A percentile compares a stretch with the other conserved stretches of the same genome.
These are phyloP conservation scores for Drosophila parvula DNA, from an alignment of 1,140 invertebrate genomes.

Conservation along the genomic window DNA sequence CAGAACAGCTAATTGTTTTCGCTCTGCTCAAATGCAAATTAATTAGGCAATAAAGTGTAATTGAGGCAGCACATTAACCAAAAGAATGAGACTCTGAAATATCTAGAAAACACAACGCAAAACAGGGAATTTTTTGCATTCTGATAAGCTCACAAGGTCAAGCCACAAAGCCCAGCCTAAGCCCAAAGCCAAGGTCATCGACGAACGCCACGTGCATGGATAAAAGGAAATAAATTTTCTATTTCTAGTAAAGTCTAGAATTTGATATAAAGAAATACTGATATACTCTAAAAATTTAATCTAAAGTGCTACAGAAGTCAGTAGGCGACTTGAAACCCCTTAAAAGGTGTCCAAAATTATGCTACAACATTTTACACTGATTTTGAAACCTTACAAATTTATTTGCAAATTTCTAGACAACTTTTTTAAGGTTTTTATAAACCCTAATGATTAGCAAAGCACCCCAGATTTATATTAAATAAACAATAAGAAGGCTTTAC, in stretches of 20 bases:
- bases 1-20: conserved; percentile 30
- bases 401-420: no score
- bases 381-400: no score
- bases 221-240: not conserved
- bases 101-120: not conserved
- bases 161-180: conserved; percentile 13
- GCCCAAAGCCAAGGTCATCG: not conserved
- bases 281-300: not conserved
- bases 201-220: not conserved
- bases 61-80: conserved; percentile 58
- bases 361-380: no score
- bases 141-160: conserved; percentile 18
- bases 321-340: not conserved
- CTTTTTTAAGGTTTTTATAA: no score
- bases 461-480: no score
- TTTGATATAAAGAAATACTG: not conserved
- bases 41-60: conserved; percentile 49
- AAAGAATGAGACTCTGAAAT: conserved; percentile 29
- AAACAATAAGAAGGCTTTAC: no score
- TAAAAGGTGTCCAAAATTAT: no score
- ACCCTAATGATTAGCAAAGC: no score
- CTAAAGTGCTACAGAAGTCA: not conserved
- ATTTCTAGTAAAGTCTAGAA: not conserved
- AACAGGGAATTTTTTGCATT: conserved; percentile 48
- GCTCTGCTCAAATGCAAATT: conserved; percentile 49